phyloP scores from a whole-genome alignment of 2,888 invertebrate genomes.

The Tachina grossa region DNA sequence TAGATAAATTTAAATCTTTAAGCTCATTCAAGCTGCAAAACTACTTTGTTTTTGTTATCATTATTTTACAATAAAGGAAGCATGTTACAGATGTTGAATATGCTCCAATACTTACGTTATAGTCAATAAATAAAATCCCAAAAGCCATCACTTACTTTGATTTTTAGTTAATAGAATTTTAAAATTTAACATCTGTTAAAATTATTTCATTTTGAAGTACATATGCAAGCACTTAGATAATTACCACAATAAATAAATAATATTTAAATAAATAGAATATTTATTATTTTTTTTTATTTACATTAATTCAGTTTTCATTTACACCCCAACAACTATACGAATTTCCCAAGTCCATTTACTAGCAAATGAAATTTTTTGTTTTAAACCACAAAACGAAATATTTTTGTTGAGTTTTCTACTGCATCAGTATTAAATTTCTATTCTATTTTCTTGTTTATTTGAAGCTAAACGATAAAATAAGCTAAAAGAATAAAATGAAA shows the following conservation, averaged over 20 bases:
- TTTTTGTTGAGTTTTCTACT: slow-evolving; percentile 29
- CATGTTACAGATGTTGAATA: no score
- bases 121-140: not conserved
- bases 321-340: slow-evolving; percentile 1
- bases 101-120: not conserved
- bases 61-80: no score
- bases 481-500: slow-evolving; percentile 8
- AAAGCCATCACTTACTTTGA: slow-evolving; percentile 3
- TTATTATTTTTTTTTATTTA: slow-evolving; percentile 17
- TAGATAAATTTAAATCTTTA: no score
- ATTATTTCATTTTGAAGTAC: slow-evolving; percentile 6
- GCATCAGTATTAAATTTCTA: slow-evolving; percentile 35
- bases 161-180: slow-evolving; percentile 22
- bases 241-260: slow-evolving; percentile 61
- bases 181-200: not conserved
- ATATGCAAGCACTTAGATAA: slow-evolving; percentile 55
- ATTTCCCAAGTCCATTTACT: slow-evolving; percentile 43
- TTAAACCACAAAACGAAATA: slow-evolving; percentile 50
- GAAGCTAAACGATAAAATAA: slow-evolving; percentile 49
- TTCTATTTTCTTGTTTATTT: slow-evolving; percentile 40
- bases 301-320: slow-evolving; percentile 57
- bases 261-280: slow-evolving; percentile 8
- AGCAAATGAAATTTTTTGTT: slow-evolving; percentile 6
- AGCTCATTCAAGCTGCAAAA: no score
- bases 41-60: no score